These are phyloP conservation scores for Eriosoma lanigerum DNA, from an alignment of 1,140 invertebrate species.

Conservation along the genomic window DNA sequence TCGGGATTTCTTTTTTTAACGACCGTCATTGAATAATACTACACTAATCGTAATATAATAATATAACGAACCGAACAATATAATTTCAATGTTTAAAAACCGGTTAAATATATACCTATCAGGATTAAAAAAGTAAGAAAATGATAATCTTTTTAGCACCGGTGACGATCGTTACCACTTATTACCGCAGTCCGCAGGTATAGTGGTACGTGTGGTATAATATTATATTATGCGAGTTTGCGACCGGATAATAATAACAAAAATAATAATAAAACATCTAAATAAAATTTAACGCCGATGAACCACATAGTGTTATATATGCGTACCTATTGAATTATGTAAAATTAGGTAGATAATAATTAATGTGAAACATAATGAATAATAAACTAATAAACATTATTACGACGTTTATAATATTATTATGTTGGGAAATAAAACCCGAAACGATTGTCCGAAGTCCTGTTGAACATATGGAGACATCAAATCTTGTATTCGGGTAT, in stretches of 20 bases:
- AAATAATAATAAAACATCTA: slow-evolving; percentile 4
- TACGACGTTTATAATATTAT: too few relatives aligned
- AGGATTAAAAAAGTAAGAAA: background rate
- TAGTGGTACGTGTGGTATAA: background rate
- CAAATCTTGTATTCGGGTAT: too few relatives aligned
- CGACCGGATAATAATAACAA: background rate
- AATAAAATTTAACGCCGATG: slow-evolving; percentile 10
- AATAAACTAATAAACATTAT: slow-evolving; percentile 4
- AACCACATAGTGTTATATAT: background rate
- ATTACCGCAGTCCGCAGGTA: background rate
- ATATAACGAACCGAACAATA: slow-evolving; percentile 18
- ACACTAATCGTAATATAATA: slow-evolving; percentile 1
- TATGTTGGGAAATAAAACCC: too few relatives aligned
- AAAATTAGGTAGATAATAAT: background rate
- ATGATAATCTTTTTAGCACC: slow-evolving; percentile 2
- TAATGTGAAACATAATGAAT: background rate
- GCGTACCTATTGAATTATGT: too few relatives aligned
- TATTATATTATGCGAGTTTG: too few relatives aligned
- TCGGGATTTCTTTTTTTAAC: background rate
- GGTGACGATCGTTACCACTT: background rate
- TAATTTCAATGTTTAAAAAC: slow-evolving; percentile 1
- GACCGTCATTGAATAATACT: background rate
- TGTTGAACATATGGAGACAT: too few relatives aligned
- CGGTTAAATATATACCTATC: background rate
- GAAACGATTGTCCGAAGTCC: too few relatives aligned